Conservation (phyloP, 2,888 invertebrate species). For the Dasypolia templi region DNA sequence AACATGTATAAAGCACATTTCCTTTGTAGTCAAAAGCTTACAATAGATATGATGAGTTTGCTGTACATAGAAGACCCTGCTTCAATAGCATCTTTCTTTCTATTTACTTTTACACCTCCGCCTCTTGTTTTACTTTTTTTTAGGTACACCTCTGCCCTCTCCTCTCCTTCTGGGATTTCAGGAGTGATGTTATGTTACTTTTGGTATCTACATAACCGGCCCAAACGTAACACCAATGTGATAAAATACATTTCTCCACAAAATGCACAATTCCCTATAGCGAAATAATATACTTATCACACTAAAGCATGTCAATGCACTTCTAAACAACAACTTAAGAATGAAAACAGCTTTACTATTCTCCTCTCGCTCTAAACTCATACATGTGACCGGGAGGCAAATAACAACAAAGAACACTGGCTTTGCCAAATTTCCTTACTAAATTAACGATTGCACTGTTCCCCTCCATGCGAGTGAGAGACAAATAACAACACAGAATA, state of each 20-base stretch:
- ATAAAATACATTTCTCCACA: background rate
- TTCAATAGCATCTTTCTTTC: background rate
- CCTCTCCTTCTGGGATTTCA: too few relatives aligned
- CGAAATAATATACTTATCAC: background rate
- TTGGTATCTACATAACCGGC: background rate
- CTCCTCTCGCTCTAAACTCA: background rate
- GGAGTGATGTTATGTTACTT: too few relatives aligned
- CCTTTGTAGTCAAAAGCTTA: background rate
- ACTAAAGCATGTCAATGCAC: conserved; percentile 28
- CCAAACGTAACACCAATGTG: background rate
- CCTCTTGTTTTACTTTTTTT: too few relatives aligned
- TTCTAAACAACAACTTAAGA: background rate
- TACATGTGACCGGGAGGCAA: conserved; percentile 3
- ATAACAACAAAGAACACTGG: conserved; percentile 7
- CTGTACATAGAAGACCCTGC: conserved; percentile 14
- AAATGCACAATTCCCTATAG: background rate
- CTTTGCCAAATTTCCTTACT: background rate
- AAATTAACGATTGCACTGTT: conserved; percentile 1
- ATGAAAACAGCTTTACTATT: background rate
- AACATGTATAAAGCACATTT: conserved; percentile 6
- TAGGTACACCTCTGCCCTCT: too few relatives aligned
- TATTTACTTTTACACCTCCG: background rate
- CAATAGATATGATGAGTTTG: background rate
- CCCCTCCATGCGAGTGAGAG: conserved; percentile 7
- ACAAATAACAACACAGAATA: conserved; percentile 9